Percentiles rank a stretch among this genome's conserved stretches.
Conservation (phyloP, 2,797 vertebrate species). For the Lepus townsendii region DNA sequence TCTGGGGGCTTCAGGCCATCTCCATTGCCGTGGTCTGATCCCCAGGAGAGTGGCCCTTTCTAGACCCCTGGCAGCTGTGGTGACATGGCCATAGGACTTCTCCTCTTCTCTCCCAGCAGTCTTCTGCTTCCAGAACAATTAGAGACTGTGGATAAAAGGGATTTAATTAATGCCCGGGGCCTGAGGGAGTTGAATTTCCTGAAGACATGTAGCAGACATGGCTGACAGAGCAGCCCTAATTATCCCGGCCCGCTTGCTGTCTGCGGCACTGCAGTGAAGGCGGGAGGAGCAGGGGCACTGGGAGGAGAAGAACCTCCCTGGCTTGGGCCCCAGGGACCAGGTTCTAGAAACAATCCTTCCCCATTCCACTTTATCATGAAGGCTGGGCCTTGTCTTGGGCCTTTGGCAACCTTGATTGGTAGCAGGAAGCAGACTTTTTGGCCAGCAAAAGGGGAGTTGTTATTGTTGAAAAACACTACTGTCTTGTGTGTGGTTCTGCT, state of each 20-base stretch:
- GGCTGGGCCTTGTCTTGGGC: background rate
- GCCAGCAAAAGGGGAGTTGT: background rate
- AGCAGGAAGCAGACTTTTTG: background rate
- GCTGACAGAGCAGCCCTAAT: constrained; percentile 65
- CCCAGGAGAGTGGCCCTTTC: background rate
- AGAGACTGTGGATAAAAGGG: constrained; percentile 44
- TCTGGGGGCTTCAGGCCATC: too few relatives aligned
- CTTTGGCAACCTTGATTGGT: background rate
- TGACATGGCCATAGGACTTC: background rate
- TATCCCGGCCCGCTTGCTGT: background rate
- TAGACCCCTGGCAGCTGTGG: background rate
- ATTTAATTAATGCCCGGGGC: constrained; percentile 67
- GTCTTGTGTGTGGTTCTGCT: background rate
- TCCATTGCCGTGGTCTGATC: background rate
- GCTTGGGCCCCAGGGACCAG: background rate
- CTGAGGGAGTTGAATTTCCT: constrained; percentile 58
- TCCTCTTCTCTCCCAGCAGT: background rate
- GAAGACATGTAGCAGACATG: constrained; percentile 66
- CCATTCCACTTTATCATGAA: background rate
- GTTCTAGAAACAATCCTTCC: background rate
- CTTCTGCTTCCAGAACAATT: constrained; percentile 48
- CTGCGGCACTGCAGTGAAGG: background rate
- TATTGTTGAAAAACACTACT: background rate
- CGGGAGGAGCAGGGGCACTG: background rate
- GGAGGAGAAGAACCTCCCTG: background rate